Base-by-base conservation (phyloP, 2,797 vertebrate species). In the Denticeps clupeoides region DNA sequence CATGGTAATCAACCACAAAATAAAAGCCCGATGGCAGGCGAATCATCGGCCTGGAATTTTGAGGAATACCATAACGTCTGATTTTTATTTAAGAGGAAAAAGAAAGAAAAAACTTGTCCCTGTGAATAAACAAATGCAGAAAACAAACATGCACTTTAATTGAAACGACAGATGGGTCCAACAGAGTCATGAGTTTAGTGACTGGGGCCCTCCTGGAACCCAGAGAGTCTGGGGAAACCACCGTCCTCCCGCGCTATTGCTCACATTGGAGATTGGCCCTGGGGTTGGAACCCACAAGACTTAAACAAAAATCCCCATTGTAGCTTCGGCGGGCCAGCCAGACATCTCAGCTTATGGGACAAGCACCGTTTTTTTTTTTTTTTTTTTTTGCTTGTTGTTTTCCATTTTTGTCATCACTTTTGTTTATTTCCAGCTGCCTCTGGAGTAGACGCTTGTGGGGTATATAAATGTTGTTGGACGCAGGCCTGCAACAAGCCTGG, bases 1-100 rank as follows among this genome's bases (percentile, higher is more conserved):
- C 75, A 70, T 60, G 54, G 68, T 65, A 73, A 72, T 68, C 60
- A 53, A 75, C 77, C 77, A 60, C 79, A 83, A 73, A 64, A 64
- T 57, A 63, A 69, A 72, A 38, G 37, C 10, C 21, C 19, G 38
- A 68, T 65, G 58, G 64, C 70, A 72, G 70, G 41, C 58, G 70
- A 71, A 73, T 82, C 79, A 80, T 74, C 73, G 72, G 68, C 60
- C 68, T 67, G 74, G 72, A 80, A 82, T 80, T n/a, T 72, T 60
- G 38, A 71, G 55, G 74, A 80, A 81, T 76, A 81, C 74, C 75
- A 79, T 67, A 75, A 78, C 65, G 70, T 74, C 73, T 72, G 73
- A 69, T 58, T 78, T 74, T 77, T 75, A 75, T 79, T 75, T 21
- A 5, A 35, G 38, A 4, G 15, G 16, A 31, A 12, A 31, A 19